These are phyloP conservation scores for Lycia hirtaria DNA, from an alignment of 2,888 invertebrate species.

Conservation along the genomic window DNA sequence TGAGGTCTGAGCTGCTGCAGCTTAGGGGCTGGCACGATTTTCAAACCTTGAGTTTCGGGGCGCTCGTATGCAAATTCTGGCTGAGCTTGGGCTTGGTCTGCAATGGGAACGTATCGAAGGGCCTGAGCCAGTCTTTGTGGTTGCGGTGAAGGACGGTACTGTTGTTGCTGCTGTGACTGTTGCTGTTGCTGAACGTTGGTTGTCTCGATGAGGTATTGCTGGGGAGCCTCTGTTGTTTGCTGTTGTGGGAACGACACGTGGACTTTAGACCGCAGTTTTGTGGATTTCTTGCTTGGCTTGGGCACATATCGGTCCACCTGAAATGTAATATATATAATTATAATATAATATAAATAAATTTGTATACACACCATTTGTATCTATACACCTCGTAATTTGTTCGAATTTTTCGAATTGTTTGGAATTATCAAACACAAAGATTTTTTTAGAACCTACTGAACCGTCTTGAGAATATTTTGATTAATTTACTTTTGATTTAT, in stretches of 20 bases:
- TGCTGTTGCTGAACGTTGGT: conserved; percentile 75
- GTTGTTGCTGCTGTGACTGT: conserved; percentile 48
- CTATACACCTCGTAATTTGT: too few species aligned
- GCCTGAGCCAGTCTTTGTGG: conserved; percentile 64
- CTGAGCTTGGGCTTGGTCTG: conserved; percentile 54
- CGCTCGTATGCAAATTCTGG: conserved; percentile 67
- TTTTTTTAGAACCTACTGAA: too few species aligned
- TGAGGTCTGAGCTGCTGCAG: conserved; percentile 59
- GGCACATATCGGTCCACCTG: conserved; percentile 77
- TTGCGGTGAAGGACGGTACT: conserved; percentile 59
- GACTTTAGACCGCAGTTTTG: conserved; percentile 71
- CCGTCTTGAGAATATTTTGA: too few species aligned
- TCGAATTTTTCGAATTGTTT: too few species aligned
- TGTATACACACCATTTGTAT: too few species aligned
- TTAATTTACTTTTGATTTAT: too few species aligned
- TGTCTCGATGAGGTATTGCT: conserved; percentile 81
- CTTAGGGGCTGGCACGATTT: conserved; percentile 78
- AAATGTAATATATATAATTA: conserved; percentile 41
- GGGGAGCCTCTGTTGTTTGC: conserved; percentile 65
- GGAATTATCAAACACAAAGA: too few species aligned
- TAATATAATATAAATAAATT: too few species aligned
- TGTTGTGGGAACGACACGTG: conserved; percentile 58
- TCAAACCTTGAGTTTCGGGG: conserved; percentile 75
- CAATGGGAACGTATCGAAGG: conserved; percentile 65
- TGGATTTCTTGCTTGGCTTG: conserved; percentile 73